phyloP scores from a whole-genome alignment of 2,797 vertebrate species.

The Malacoctenus gilli region DNA sequence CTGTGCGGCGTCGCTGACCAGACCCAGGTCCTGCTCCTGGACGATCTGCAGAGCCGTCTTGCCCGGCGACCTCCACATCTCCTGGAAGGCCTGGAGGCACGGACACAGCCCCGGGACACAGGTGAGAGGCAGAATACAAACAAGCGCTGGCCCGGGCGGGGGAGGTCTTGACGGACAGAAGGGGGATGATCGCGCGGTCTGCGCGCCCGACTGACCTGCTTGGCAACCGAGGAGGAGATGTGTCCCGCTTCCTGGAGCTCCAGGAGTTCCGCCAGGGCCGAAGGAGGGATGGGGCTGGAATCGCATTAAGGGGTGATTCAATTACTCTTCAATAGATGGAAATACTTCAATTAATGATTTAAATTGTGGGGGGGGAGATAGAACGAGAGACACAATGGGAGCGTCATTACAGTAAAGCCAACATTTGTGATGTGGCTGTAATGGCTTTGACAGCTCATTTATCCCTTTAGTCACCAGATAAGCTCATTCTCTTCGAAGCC shows the following conservation, averaged over 20 bases:
- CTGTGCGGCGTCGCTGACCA: conserved; percentile 82
- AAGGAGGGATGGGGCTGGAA: conserved; percentile 85
- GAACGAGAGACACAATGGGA: conserved; percentile 10
- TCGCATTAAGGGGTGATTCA: conserved; percentile 41
- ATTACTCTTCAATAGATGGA: conserved; percentile 41
- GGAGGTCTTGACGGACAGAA: conserved; percentile 11
- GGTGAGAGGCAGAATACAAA: conserved; percentile 27
- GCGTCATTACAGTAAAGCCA: conserved; percentile 10
- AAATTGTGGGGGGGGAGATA: conserved; percentile 13
- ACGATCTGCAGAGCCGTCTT: conserved; percentile 86
- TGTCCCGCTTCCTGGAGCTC: conserved; percentile 85
- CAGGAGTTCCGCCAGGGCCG: conserved; percentile 87
- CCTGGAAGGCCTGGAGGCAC: conserved; percentile 85
- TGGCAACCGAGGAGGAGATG: conserved; percentile 90
- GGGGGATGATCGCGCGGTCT: conserved; percentile 31
- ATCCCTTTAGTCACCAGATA: conserved; percentile 35
- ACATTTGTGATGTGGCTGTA: conserved; percentile 28
- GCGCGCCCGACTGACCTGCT: conserved; percentile 82
- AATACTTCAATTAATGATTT: conserved; percentile 35
- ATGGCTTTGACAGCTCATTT: conserved; percentile 49
- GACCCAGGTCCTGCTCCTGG: conserved; percentile 85
- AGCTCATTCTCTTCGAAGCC: neutral
- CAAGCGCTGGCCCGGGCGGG: neutral
- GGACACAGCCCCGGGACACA: conserved; percentile 1
- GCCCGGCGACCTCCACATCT: conserved; percentile 87